Evolutionary conservation across 2,888 invertebrate species (phyloP).

Genomic region (Mythimna loreyi): DNA sequence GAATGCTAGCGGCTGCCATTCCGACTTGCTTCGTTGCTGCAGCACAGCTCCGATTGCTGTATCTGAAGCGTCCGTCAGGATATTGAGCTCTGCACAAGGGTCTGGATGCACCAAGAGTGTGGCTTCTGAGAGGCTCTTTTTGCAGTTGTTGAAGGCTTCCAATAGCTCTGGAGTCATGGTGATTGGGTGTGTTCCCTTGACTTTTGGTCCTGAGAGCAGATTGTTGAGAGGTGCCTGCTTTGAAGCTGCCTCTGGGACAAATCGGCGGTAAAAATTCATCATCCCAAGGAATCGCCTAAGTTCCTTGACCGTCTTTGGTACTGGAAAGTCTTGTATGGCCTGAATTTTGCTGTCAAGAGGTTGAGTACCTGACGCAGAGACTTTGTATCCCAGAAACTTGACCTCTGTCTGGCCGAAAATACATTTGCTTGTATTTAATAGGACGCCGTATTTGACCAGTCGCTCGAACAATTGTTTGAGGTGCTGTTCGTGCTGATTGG

Average conservation of each 20-base stretch:
- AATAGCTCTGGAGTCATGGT: slow-evolving; percentile 4
- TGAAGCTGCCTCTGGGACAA: slow-evolving; percentile 6
- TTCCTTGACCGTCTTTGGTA: slow-evolving; percentile 18
- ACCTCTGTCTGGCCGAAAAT: slow-evolving; percentile 58
- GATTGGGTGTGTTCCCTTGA: slow-evolving; percentile 3
- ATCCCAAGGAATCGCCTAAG: slow-evolving; percentile 19
- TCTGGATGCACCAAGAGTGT: slow-evolving; percentile 4
- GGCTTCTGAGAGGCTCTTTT: slow-evolving; percentile 3
- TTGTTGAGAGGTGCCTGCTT: slow-evolving; percentile 14
- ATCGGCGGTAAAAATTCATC: slow-evolving; percentile 20
- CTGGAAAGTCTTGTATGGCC: slow-evolving; percentile 6
- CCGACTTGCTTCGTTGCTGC: slow-evolving; percentile 2
- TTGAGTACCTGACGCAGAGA: slow-evolving; percentile 7
- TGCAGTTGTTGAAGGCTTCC: slow-evolving; percentile 2
- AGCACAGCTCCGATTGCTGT: slow-evolving; percentile 8
- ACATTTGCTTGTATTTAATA: slow-evolving; percentile 63
- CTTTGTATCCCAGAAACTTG: slow-evolving; percentile 10
- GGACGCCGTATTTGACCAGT: slow-evolving; percentile 52
- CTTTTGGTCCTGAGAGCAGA: slow-evolving; percentile 10
- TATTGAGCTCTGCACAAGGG: slow-evolving; percentile 1
- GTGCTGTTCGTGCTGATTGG: slow-evolving; percentile 35
- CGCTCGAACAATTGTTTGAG: slow-evolving; percentile 56
- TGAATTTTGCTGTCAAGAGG: background rate
- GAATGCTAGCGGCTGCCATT: slow-evolving; percentile 1
- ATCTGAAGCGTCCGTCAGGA: slow-evolving; percentile 5